Conservation (phyloP, 1,140 invertebrate species). For the Caenorhabditis elegans region WBcel235 BX284604.4:532001-532500, state of each 20-base stretch:
- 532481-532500: too few relatives aligned
- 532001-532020: not conserved
- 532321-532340: slow-evolving; percentile 44
- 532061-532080: too few relatives aligned
- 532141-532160: slow-evolving; percentile 30
- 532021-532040: not conserved
- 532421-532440: too few relatives aligned
- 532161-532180: slow-evolving; percentile 35
- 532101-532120: too few relatives aligned
- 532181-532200: slow-evolving; percentile 30
- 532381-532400: too few relatives aligned
- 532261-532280: slow-evolving; percentile 52
- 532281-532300: slow-evolving; percentile 48
- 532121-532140: not conserved
- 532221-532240: slow-evolving; percentile 26
- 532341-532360: not conserved
- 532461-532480: too few relatives aligned
- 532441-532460: too few relatives aligned
- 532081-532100: too few relatives aligned
- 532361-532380: not conserved
- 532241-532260: slow-evolving; percentile 33
- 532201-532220: slow-evolving; percentile 29
- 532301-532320: slow-evolving; percentile 43
- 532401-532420: too few relatives aligned
- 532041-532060: too few relatives aligned